Conservation (phyloP, 2,888 invertebrate genomes). For the Drosophila acutilabella region DNA sequence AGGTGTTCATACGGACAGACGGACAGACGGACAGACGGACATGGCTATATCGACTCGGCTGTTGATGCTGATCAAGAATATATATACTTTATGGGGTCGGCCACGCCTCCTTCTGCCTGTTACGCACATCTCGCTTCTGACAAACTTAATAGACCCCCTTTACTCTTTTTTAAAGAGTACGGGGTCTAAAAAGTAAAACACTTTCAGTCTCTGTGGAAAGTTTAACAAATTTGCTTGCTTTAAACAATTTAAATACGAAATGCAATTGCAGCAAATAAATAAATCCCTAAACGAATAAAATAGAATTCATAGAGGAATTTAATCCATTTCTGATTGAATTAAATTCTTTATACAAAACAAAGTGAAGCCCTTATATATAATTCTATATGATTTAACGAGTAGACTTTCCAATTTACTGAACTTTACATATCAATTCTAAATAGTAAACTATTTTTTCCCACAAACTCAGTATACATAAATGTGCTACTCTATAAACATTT, state of each 20-base stretch:
- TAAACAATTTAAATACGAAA: slow-evolving; percentile 7
- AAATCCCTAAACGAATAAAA: not conserved
- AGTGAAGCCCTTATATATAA: slow-evolving; percentile 8
- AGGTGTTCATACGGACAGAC: no score
- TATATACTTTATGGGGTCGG: no score
- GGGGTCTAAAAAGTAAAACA: slow-evolving; percentile 7
- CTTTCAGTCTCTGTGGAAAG: not conserved
- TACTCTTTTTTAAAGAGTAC: no score
- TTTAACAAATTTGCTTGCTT: not conserved
- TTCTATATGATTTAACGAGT: not conserved
- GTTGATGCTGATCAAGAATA: no score
- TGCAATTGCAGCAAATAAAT: not conserved
- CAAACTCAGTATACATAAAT: not conserved
- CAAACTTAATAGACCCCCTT: no score
- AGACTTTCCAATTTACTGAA: not conserved
- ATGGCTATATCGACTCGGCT: no score
- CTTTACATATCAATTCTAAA: no score
- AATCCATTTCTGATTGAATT: slow-evolving; percentile 15
- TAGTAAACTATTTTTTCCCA: no score
- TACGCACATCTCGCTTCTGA: no score
- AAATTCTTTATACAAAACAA: not conserved
- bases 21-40: no score
- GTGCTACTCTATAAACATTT: not conserved
- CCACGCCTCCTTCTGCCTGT: no score
- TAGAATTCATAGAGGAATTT: not conserved